Percentiles rank a stretch among this genome's conserved stretches.
Evolutionary conservation across 2,888 invertebrate genomes (phyloP).

Genomic region (Chironomus tentans): DNA sequence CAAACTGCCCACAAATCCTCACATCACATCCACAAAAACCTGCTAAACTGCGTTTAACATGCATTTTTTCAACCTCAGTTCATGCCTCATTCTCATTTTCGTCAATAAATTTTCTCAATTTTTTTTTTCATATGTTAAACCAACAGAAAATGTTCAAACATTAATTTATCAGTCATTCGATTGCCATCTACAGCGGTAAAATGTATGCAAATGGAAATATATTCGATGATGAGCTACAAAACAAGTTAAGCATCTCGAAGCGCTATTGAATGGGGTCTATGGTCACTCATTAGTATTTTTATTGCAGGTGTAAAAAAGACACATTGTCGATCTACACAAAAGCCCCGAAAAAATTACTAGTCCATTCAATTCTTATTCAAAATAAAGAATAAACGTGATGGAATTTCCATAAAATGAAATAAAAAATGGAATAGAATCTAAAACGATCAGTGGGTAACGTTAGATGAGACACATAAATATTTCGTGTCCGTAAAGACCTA

Average conservation of each 20-base stretch:
- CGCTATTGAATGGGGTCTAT: background rate
- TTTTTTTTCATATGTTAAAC: too few relatives aligned
- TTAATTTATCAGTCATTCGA: too few relatives aligned
- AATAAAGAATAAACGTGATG: background rate
- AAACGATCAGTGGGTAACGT: background rate
- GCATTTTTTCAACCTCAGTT: too few relatives aligned
- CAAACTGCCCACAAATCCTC: too few relatives aligned
- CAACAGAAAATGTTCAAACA: too few relatives aligned
- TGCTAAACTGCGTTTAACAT: too few relatives aligned
- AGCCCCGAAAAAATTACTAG: background rate
- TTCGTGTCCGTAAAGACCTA: background rate
- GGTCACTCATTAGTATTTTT: constrained; percentile 7
- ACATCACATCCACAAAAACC: too few relatives aligned
- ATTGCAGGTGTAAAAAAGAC: constrained; percentile 11
- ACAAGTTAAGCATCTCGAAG: background rate
- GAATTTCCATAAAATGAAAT: constrained; percentile 14
- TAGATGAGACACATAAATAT: background rate
- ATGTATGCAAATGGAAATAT: too few relatives aligned
- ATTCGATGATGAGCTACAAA: too few relatives aligned
- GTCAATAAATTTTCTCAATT: too few relatives aligned
- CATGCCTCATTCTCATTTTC: too few relatives aligned
- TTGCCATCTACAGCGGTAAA: too few relatives aligned
- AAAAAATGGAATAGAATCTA: background rate
- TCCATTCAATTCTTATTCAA: background rate
- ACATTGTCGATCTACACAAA: background rate